Base-by-base conservation (phyloP, 2,113 vertebrate species). In the Addax nasomaculatus region DNA sequence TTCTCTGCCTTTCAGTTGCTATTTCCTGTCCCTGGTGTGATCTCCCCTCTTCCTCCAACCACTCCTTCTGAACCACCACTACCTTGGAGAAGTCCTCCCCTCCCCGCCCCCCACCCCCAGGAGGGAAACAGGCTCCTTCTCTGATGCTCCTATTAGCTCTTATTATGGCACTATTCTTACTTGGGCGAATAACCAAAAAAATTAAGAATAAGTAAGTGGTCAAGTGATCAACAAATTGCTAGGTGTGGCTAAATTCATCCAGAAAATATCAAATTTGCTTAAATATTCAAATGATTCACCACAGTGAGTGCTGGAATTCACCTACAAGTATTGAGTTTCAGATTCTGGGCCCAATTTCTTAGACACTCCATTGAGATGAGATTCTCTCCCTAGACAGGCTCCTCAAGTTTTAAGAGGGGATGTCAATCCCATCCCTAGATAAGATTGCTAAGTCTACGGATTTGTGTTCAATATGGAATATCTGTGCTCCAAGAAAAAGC, bases 91-190 rank as follows among this genome's bases (percentile, higher is more conserved):
- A 8, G 12, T 27, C n/a, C 29, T n/a, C 36, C 45, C 25, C 39
- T 12, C 5, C 27, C 7, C 7, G 0, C 6, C 14, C 16, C 62
- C 62, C 3, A 0, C 17, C 64, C 64, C 29, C 0, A 0, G n/a
- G 78, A 33, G 43, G 81, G 85, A 90, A 62, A 67, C 0, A 0
- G 45, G 30, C 47, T 33, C 45, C 55, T 57, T 91, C 6, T 16
- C 36, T 58, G 11, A 53, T 7, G 21, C 29, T 87, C 76, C 43
- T 12, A 10, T 2, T 49, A 78, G 6, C 30, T 23, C 30, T 12
- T 25, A 7, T 6, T 39, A 5, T 36, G 60, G 16, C 78, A 89
- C n/a, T 36, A 36, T 16, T 16, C 33, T 80, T n/a, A 76, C 19
- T 11, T 6, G 81, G 15, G 12, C 45, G 16, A 76, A 19, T 49